A percentile compares a stretch with the other conserved stretches of the same genome.
phyloP scores from a whole-genome alignment of 2,113 vertebrate species.

The Oncorhynchus nerka region DNA sequence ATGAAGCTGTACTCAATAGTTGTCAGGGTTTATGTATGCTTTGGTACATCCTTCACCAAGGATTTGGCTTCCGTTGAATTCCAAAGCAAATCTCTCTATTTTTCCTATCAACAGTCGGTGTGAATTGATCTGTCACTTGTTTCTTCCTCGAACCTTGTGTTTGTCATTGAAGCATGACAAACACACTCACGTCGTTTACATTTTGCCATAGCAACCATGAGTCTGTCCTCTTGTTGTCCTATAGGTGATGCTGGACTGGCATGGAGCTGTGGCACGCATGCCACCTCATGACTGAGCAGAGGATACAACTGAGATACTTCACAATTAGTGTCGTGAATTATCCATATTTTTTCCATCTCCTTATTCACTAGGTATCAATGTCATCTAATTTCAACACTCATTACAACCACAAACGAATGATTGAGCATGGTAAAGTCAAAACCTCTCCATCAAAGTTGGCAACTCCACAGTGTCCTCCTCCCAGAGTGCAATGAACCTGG shows the following conservation, averaged over 20 bases:
- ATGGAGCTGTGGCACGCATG: not conserved
- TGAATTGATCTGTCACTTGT: not conserved
- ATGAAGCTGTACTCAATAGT: not conserved
- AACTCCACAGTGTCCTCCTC: too few species aligned
- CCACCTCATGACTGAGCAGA: not conserved
- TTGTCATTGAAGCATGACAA: not conserved
- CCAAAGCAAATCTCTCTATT: not conserved
- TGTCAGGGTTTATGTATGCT: not conserved
- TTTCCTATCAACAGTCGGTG: not conserved
- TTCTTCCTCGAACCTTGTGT: not conserved
- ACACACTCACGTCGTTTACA: not conserved
- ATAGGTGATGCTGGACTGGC: not conserved
- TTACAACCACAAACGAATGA: not conserved
- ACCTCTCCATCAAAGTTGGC: too few species aligned
- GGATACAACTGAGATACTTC: not conserved
- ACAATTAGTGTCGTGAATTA: not conserved
- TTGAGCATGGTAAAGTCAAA: not conserved
- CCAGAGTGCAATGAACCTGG: too few species aligned
- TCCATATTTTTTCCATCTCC: not conserved
- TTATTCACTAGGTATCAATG: not conserved
- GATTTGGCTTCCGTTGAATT: not conserved
- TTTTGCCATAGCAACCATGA: constrained; percentile 20
- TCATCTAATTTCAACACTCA: not conserved
- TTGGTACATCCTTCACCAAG: not conserved
- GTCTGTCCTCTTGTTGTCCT: constrained; percentile 3